phyloP scores from a whole-genome alignment of 1,140 invertebrate genomes.

The Sycophaga agraensis region DNA sequence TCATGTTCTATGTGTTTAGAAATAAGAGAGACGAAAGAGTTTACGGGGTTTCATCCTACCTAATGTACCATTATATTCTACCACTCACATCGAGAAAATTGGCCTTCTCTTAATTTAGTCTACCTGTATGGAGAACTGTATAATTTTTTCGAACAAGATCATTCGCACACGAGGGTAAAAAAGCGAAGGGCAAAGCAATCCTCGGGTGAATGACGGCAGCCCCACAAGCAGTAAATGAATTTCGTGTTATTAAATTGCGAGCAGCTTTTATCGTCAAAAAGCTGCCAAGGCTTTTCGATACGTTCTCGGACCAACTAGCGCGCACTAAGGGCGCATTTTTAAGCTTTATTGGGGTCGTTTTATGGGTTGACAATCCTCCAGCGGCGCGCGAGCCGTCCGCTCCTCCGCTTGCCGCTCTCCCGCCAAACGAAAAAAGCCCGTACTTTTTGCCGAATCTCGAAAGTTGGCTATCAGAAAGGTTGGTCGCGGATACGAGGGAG shows the following conservation, averaged over 20 bases:
- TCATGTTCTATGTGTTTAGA: too few species aligned
- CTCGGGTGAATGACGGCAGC: not conserved
- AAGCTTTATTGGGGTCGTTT: constrained; percentile 25
- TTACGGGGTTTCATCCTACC: too few species aligned
- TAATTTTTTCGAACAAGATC: too few species aligned
- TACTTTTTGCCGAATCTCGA: constrained; percentile 18
- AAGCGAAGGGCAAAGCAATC: not conserved
- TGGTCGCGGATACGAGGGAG: not conserved
- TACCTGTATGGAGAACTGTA: too few species aligned
- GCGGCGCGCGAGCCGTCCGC: too few species aligned
- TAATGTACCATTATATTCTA: too few species aligned
- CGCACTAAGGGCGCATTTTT: constrained; percentile 5
- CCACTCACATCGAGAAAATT: too few species aligned
- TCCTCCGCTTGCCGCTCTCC: too few species aligned
- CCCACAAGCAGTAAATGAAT: constrained; percentile 10
- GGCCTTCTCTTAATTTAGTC: too few species aligned
- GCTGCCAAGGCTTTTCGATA: constrained; percentile 9
- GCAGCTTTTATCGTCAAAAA: constrained; percentile 19
- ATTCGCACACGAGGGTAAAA: constrained; percentile 1
- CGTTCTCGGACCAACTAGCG: not conserved
- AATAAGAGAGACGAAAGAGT: too few species aligned
- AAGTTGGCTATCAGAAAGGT: constrained; percentile 23
- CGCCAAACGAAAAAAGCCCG: too few species aligned
- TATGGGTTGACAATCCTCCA: constrained; percentile 19
- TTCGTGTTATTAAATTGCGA: constrained; percentile 22